Percentiles rank a stretch among this genome's conserved stretches.
Conservation (phyloP, 2,888 invertebrate genomes). For the Ecliptopera silaceata region DNA sequence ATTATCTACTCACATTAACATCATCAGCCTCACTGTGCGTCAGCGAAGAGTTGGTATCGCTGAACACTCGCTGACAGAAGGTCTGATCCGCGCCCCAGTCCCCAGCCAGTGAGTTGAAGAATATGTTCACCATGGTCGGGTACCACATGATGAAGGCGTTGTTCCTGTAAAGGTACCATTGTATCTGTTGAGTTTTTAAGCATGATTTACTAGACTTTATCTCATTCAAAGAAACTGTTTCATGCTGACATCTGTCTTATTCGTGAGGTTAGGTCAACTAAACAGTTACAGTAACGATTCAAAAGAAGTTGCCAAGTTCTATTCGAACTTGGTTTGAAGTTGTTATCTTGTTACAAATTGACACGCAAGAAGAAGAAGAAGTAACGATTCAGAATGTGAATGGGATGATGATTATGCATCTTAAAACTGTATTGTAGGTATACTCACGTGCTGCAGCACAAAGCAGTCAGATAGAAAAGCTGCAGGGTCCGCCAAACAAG, state of each 20-base stretch:
- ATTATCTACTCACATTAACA: slow-evolving; percentile 37
- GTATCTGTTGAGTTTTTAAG: no score
- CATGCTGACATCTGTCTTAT: no score
- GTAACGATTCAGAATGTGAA: no score
- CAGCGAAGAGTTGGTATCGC: slow-evolving; percentile 30
- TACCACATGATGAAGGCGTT: slow-evolving; percentile 80
- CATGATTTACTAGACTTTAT: no score
- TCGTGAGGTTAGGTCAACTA: no score
- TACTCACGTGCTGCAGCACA: slow-evolving; percentile 84
- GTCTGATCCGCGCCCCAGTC: slow-evolving; percentile 37
- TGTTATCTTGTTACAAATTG: no score
- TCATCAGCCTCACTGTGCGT: slow-evolving; percentile 17
- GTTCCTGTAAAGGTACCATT: slow-evolving; percentile 52
- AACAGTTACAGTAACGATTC: no score
- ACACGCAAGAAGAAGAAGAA: no score
- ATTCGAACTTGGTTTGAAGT: no score
- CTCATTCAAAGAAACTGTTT: no score
- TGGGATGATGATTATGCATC: no score
- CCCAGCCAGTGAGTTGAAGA: slow-evolving; percentile 53
- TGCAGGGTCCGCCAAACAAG: slow-evolving; percentile 77
- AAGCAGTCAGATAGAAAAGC: slow-evolving; percentile 77
- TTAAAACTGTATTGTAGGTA: neutral
- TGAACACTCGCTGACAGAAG: slow-evolving; percentile 54
- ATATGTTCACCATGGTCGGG: slow-evolving; percentile 77
- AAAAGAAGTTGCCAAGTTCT: no score